Base-by-base conservation (phyloP, 2,888 invertebrate species). In the Meteorus cinctellus region DNA sequence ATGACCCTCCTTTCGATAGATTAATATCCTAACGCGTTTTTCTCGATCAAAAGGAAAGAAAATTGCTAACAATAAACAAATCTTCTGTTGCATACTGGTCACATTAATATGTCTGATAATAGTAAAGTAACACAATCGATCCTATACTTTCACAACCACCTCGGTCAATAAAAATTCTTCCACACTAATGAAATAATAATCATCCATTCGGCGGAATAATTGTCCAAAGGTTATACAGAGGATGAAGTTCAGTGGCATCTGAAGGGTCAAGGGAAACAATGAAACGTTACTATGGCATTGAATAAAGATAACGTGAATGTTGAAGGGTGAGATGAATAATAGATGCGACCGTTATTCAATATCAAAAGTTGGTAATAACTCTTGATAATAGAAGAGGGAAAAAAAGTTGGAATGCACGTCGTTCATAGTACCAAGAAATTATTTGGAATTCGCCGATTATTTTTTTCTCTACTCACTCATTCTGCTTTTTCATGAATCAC, bases 221-320 rank as follows among this genome's bases (percentile, higher is more conserved):
- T 85, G 83, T 82, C 79, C 79, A 75, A 76, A 67, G 80, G 80
- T 80, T 81, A 77, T 85, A 84, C 83, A 81, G 84, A 82, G 81
- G 77, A 80, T 78, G 81, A 81, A 80, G 80, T 78, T 79, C 82
- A 84, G 80, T 81, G 83, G 80, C 82, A 83, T 83, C 82, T 55
- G 84, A 85, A 82, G 84, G 81, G 80, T 80, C 81, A 86, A 84
- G 85, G 74, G 51, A 67, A 60, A 41, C 34, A 60, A 48, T 29
- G 81, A 81, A 81, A 83, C 80, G 84, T 84, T 82, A 81, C 84
- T 82, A 85, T 84, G 84, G 84, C n/a, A 41, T 62, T 1, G 80
- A 85, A 82, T 85, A 24, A 4, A 6, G 55, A 55, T 8, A 82
- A 85, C 84, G 79, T 83, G 81, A 76, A 83, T 81, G 77, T 80